Base-by-base conservation (phyloP, 2,113 vertebrate genomes). In the Laterallus jamaicensis region DNA sequence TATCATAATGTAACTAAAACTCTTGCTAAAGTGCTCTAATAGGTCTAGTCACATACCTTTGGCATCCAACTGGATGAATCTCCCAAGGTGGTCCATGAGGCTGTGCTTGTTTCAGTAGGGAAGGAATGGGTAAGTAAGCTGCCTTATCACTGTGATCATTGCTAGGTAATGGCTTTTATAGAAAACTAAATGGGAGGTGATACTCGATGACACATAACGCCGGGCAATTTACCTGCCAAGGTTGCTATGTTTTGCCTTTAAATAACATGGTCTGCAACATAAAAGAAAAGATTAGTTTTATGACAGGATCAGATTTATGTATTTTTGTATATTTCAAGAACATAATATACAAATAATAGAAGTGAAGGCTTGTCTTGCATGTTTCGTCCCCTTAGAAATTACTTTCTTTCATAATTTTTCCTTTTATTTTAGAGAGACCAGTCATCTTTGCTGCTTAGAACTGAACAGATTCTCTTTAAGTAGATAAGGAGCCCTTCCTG, bases 111-210 rank as follows among this genome's bases (percentile, higher is more conserved):
- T 76, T 89, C 87, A 69, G 67, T 39, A 39, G 44, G 50, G 91
- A 76, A 88, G 40, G 63, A 77, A 64, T 26, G 70, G 56, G 37
- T 79, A 62, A n/a, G 55, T 29, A 49, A 69, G 78, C 16, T 80
- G 62, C 73, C 40, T 94, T 95, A 40, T 82, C 66, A n/a, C 50
- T 67, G 56, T 16, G 80, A 86, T 73, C 62, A 28, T 58, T 86
- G 85, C 75, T 58, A 93, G 90, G 90, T 84, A 92, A 88, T 94
- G 90, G 64, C 96, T 97, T 98, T 98, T 98, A 98, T 98, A 97
- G 96, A 89, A 95, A 95, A 83, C 80, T 60, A 71, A 96, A 94
- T 85, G 95, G 93, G 94, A 94, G 89, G 92, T 81, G 92, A 93
- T 85, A 84, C 70, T 95, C 5, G 12, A 94, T 62, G 60, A 62